A percentile compares a stretch with the other conserved stretches of the same genome.
These are phyloP conservation scores for Vireo altiloquus DNA, from an alignment of 2,113 vertebrate species.

Conservation along the genomic window DNA sequence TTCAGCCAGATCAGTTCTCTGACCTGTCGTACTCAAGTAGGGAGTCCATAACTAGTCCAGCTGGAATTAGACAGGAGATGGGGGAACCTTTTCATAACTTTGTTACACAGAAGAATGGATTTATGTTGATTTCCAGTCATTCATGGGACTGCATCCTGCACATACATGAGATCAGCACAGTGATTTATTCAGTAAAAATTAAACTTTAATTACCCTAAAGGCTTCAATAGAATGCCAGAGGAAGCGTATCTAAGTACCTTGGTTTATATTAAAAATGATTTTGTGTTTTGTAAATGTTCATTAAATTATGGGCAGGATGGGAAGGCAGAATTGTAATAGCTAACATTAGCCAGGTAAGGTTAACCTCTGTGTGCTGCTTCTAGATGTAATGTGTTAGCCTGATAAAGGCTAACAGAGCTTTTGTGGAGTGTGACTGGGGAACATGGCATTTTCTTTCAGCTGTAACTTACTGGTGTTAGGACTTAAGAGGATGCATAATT, in stretches of 20 bases:
- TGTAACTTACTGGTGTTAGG: neutral
- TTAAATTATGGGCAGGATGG: neutral
- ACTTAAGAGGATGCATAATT: neutral
- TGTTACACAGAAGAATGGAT: neutral
- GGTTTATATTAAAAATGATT: neutral
- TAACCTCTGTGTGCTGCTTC: neutral
- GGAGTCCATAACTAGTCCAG: neutral
- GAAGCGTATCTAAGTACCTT: neutral
- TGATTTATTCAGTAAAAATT: constrained; percentile 2
- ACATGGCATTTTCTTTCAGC: neutral
- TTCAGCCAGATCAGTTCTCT: neutral
- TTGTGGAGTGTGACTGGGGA: neutral
- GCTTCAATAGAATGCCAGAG: neutral
- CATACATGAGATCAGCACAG: neutral
- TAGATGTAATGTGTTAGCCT: neutral
- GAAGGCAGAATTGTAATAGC: neutral
- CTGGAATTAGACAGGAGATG: neutral
- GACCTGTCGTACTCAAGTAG: neutral
- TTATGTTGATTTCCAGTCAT: neutral
- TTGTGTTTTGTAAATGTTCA: neutral
- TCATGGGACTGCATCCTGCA: neutral
- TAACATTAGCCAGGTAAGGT: neutral
- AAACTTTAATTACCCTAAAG: neutral
- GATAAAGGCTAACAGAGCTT: neutral
- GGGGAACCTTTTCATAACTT: neutral